A percentile compares a stretch with the other conserved stretches of the same genome.
Conservation (phyloP, 2,113 vertebrate species). For the Perca flavescens region DNA sequence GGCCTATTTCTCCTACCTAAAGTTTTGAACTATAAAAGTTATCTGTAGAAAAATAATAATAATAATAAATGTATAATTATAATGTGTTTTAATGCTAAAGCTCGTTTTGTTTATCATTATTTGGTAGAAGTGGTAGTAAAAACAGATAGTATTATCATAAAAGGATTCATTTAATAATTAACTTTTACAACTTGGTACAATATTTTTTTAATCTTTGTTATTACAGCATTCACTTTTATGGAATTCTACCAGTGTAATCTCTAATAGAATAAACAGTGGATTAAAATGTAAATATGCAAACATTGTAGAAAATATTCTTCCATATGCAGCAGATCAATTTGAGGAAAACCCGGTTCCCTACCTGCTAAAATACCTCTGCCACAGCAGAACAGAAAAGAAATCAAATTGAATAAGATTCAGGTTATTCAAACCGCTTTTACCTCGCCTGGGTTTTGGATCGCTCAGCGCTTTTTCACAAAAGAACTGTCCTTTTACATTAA, state of each 20-base stretch:
- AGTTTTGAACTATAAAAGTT: slow-evolving; percentile 24
- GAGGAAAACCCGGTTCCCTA: slow-evolving; percentile 38
- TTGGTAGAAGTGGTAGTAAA: neutral
- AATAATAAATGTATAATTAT: neutral
- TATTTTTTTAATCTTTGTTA: neutral
- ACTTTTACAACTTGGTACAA: neutral
- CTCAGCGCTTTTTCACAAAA: slow-evolving; percentile 86
- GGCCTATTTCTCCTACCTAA: neutral
- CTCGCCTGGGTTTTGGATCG: slow-evolving; percentile 65
- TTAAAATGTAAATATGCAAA: slow-evolving; percentile 31
- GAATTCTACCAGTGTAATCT: neutral
- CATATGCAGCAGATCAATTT: slow-evolving; percentile 33
- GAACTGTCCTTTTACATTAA: slow-evolving; percentile 87
- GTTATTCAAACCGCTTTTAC: slow-evolving; percentile 69
- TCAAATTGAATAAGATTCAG: slow-evolving; percentile 76
- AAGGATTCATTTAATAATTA: neutral
- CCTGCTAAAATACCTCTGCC: slow-evolving; percentile 50
- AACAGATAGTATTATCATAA: neutral
- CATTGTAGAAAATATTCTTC: slow-evolving; percentile 8
- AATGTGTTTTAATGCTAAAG: neutral
- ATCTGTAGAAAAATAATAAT: slow-evolving; percentile 42
- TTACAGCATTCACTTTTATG: neutral
- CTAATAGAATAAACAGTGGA: neutral
- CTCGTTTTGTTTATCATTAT: neutral
- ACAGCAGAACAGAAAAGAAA: slow-evolving; percentile 51